Evolutionary conservation across 2,797 vertebrate species (phyloP), one percentile per base, ranked within the genome.

Genomic region (Lemur catta): DNA sequence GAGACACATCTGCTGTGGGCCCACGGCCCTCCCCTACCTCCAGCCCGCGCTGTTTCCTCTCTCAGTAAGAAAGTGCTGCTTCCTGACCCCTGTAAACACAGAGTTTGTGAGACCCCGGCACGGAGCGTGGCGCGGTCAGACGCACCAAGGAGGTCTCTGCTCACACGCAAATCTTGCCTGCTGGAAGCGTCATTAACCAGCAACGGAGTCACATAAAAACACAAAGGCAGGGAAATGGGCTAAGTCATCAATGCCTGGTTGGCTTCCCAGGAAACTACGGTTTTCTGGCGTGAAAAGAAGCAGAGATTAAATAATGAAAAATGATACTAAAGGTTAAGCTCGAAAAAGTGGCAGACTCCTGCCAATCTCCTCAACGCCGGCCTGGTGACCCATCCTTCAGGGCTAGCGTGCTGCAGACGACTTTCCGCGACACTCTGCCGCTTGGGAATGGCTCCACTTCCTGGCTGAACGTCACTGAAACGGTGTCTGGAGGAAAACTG

Each of bases 341-440:
- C 33, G 30, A 26, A 79, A 59, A 61, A 59, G 17, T 30, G 13
- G n/a, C 18, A 0, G 52, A 10, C 30, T 20, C 38, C 75, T 9
- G 46, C 6, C 0, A 3, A 48, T 7, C 6, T 41, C 43, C 7
- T 13, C 84, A 8, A 0, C 5, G 0, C 4, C 9, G 0, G 2
- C 48, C 72, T 1, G 1, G 28, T 6, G 2, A 9, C 14, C 41
- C 7, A 1, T 1, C 41, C 55, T 8, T 8, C 22, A 2, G 15
- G 15, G 24, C 59, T 28, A 7, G 1, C 2, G 2, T 2, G 5
- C n/a, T 52, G 3, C 38, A 2, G 22, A 20, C 0, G 0, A 6
- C 72, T 13, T 28, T 11, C 13, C 4, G 10, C 0, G 7, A 35
- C 30, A 12, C 6, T 28, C 28, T 15, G 26, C 69, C 67, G 22